phyloP scores from a whole-genome alignment of 37 sponge, comb jelly and placozoan species.

The Amphimedon queenslandica region DNA sequence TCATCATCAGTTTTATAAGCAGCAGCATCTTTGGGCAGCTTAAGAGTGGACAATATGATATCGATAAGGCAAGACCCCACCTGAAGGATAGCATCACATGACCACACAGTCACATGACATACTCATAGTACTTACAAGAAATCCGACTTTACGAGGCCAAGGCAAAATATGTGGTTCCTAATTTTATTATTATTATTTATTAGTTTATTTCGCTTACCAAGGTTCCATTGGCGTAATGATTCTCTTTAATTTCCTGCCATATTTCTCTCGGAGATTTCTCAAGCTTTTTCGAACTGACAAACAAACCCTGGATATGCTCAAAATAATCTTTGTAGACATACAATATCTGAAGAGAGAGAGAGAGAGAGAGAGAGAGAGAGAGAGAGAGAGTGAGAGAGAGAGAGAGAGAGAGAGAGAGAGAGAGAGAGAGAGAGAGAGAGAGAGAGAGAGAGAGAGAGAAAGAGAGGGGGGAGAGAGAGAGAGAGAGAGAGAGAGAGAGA shows the following conservation, averaged over 20 bases:
- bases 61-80: background rate
- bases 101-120: background rate
- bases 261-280: background rate
- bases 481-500: constrained; percentile 6
- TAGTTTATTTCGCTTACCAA: background rate
- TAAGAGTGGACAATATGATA: background rate
- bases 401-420: constrained; percentile 21
- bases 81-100: background rate
- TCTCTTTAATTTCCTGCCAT: constrained; percentile 2
- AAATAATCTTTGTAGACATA: background rate
- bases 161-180: too few relatives aligned
- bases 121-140: too few relatives aligned
- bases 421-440: constrained; percentile 7
- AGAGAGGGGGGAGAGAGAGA: background rate
- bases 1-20: background rate
- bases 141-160: too few relatives aligned
- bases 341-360: too few relatives aligned
- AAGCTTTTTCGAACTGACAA: background rate
- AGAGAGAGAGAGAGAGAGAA: constrained; percentile 1
- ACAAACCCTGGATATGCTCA: background rate
- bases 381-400: background rate
- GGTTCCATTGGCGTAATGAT: background rate
- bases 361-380: background rate
- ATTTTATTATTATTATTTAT: too few relatives aligned
- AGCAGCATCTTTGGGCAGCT: background rate